Base-by-base conservation (phyloP, 2,888 invertebrate genomes). In the Agriopis leucophaearia region DNA sequence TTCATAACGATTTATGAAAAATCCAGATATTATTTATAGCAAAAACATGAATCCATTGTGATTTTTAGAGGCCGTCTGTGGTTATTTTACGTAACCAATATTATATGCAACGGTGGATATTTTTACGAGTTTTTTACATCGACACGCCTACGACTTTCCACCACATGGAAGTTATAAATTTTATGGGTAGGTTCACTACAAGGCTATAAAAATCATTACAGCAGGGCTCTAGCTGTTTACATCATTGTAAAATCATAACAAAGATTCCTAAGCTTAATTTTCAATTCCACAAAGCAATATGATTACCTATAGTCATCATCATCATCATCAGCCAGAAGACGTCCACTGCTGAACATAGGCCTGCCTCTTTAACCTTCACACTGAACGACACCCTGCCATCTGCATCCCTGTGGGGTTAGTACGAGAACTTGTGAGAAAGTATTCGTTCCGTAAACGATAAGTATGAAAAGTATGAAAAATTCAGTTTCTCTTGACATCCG, bases 121-220 rank as follows among this genome's bases (percentile, higher is more conserved):
- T 80, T 86, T 83, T 81, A 78, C 63, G 65, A 57, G 55, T 62
- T 72, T 74, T 78, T 80, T 85, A 81, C 81, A 83, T 80, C 78
- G 77, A 74, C 72, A 82, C 80, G 80, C 81, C 69, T 68, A 78
- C 81, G 74, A 75, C 57, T 81, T 80, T 78, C 69, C 69, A 81
- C 77, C 81, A 76, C 75, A 80, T 76, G 78, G 75, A 65, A 77
- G 81, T 75, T 78, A 78, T 81, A 81, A 81, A 81, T 78, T 60
- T 69, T 69, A 63, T 69, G 42, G 27, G 16, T 50, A 50, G 27
- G 48, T 13, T 27, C 10, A 12, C 62, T 67, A 66, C 71, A 73
- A 71, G 74, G 77, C 52, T 47, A 61, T 56, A 47, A 51, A 66
- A 70, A 62, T 15, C 10, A 59, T 42, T 6, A 27, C 15, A 6